A percentile compares a stretch with the other conserved stretches of the same genome.
phyloP scores from a whole-genome alignment of 2,888 invertebrate genomes.

The Periphyllus acericola region DNA sequence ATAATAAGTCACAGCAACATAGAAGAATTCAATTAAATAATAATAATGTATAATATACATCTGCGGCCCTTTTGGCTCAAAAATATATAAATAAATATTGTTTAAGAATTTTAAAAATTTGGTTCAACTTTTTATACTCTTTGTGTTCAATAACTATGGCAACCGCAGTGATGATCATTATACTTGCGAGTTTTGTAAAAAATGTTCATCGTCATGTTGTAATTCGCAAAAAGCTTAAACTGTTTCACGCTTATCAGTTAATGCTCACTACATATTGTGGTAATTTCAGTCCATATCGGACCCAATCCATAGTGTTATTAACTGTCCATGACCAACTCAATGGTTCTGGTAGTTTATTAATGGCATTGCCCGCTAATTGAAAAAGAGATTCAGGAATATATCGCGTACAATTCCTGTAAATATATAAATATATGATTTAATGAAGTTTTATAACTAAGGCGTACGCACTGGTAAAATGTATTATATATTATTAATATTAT shows the following conservation, averaged over 20 bases:
- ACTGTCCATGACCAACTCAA: constrained; percentile 43
- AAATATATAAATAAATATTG: too few species aligned
- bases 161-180: background rate
- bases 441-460: too few species aligned
- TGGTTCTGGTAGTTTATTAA: constrained; percentile 39
- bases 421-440: too few species aligned
- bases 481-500: too few species aligned
- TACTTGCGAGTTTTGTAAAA: background rate
- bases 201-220: background rate
- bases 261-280: constrained; percentile 25
- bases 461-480: too few species aligned
- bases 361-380: constrained; percentile 35
- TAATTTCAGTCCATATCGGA: constrained; percentile 13
- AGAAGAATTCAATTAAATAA: too few species aligned
- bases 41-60: too few species aligned
- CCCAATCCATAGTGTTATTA: constrained; percentile 35
- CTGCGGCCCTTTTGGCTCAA: too few species aligned
- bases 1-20: too few species aligned
- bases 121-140: too few species aligned
- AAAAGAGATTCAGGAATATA: constrained; percentile 37
- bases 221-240: background rate
- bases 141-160: background rate
- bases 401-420: constrained; percentile 14
- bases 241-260: background rate
- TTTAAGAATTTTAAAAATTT: too few species aligned